Evolutionary conservation across 2,113 vertebrate genomes (phyloP).

Genomic region (Isurus oxyrinchus): DNA sequence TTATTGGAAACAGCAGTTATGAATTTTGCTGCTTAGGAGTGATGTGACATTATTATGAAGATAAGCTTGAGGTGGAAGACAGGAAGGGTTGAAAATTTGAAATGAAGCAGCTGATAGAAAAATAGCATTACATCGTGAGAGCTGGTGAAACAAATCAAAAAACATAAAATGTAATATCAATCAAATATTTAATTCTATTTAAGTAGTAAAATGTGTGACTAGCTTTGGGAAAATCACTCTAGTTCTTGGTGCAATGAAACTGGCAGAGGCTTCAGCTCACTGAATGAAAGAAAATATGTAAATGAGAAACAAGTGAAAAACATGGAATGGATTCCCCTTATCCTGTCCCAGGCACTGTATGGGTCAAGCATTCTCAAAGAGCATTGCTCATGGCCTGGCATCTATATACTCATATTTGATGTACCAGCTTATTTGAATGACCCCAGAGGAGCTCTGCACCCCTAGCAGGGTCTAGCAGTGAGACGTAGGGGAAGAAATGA

Average conservation of each 20-base stretch:
- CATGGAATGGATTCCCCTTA: not conserved
- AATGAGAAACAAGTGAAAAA: not conserved
- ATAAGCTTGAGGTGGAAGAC: not conserved
- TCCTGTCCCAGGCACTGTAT: not conserved
- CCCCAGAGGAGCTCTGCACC: not conserved
- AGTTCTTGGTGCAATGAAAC: not conserved
- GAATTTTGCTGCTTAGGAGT: constrained; percentile 10
- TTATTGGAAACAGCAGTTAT: constrained; percentile 26
- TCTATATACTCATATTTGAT: not conserved
- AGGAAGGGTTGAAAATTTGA: not conserved
- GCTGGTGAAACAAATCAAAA: not conserved
- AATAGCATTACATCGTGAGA: not conserved
- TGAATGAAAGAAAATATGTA: not conserved
- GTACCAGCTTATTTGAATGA: not conserved
- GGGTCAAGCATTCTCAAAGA: not conserved
- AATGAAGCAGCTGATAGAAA: not conserved
- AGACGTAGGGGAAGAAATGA: not conserved
- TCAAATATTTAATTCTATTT: constrained; percentile 18
- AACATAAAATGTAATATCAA: not conserved
- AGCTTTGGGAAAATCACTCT: not conserved
- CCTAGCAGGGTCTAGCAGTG: not conserved
- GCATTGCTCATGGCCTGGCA: not conserved
- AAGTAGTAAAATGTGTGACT: not conserved
- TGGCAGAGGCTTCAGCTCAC: not conserved
- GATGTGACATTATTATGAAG: not conserved